Evolutionary conservation across 2,888 invertebrate genomes (phyloP), one percentile per base, ranked within the genome.

Genomic region (Fissipunctia ypsillon): DNA sequence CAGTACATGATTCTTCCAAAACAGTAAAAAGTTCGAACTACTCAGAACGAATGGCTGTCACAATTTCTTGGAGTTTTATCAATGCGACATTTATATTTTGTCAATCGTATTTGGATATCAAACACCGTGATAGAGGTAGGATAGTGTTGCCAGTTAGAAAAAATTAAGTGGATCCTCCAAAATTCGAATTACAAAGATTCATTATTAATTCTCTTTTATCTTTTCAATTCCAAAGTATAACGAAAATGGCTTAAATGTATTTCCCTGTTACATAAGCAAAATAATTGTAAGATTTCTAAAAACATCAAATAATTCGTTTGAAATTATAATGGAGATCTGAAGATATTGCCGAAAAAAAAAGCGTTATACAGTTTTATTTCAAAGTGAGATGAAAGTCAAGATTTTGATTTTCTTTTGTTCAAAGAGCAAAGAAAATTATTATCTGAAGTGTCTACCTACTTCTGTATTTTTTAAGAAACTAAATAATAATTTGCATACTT

Each of bases 81-180:
- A 93, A 94, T 92, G 91, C 91, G 92, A 94, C 92, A 94, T 94
- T 94, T 94, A 93, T 94, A 94, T 93, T 93, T 2, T 31, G 22
- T 2, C 22, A 45, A 45, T 94, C 6, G 14, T 52, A 14, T 52
- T 52, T 48, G 41, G 87, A 84, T 91, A 89, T 89, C 86, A 89
- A 88, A 84, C 86, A 64, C 63, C 65, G 45, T 60, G 78, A 75
- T 63, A 45, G 69, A 5, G 25, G 10, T 10, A 25, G 38, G 45
- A 41, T 4, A 1, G 25, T 25, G 22, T 14, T 50, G n/a, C 12
- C 14, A 52, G 52, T 14, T 52, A 28, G 2, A 52, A 5, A 7
- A 16, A 28, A 16, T 16, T 14, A 1, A 16, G 16, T 28, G 2
- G 25, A 14, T 28, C 54, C 16, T 54, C 16, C 7, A 28, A 54